Evolutionary conservation across 2,113 vertebrate genomes (phyloP), one percentile per base, ranked within the genome.

Genomic region (Suncus etruscus): DNA sequence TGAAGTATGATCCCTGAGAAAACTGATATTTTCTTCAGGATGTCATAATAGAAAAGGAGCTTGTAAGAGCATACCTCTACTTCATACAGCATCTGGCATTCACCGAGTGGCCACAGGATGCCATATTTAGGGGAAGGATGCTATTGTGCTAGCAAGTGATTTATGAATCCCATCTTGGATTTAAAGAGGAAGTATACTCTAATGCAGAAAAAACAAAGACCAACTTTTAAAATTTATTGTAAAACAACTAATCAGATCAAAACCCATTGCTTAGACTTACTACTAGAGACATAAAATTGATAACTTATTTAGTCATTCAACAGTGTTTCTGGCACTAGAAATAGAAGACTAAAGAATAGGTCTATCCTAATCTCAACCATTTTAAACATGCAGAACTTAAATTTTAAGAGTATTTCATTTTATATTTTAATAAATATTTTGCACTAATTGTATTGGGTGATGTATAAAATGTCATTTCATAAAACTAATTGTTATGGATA

Each of bases 241-340:
- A 45, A 75, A 31, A 78, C 0, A 70, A 81, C 79, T 84, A 79
- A 84, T 90, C 45, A 72, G 6, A 91, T 73, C 22, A 95, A 90
- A 93, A 85, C 65, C 11, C 66, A 63, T 18, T 39, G 45, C 29
- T 72, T 94, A 65, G 45, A 76, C 15, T 20, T 54, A 14, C 63
- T n/a, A 6, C 50, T 95, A 94, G 87, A 95, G 83, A 95, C 83
- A 65, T 90, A 79, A 73, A 88, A 83, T 80, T 80, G 84, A 76
- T 58, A 80, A 31, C 4, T 45, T 84, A 78, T 24, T 77, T 4
- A 88, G 2, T 0, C 16, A 31, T 31, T 82, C 31, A 83, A 29
- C 1, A 76, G 12, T 75, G 25, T 66, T 84, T 87, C 25, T 79
- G 22, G 18, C 8, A 61, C 16, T 72, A 27, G 9, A 27, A 61